phyloP scores from a whole-genome alignment of 2,797 vertebrate genomes.

The Gymnopithys bicolor region DNA sequence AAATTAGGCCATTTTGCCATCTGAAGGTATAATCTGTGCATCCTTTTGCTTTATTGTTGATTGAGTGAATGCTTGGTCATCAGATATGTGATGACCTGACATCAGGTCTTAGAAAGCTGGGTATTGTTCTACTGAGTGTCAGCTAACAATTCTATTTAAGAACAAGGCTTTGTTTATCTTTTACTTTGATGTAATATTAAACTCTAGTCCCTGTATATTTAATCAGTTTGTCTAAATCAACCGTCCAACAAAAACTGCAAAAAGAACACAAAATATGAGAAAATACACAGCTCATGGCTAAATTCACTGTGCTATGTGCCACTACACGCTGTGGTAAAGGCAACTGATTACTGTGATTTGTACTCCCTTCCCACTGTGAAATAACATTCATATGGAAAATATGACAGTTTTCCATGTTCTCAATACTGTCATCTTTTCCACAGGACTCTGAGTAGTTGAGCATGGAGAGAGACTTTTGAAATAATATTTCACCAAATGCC shows the following conservation, averaged over 20 bases:
- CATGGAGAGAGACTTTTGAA: neutral
- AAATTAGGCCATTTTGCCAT: neutral
- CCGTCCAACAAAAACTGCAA: neutral
- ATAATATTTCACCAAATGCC: slow-evolving; percentile 23
- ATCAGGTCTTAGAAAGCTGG: neutral
- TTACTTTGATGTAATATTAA: neutral
- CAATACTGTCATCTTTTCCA: slow-evolving; percentile 38
- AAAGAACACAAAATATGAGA: neutral
- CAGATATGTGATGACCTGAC: neutral
- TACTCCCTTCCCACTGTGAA: slow-evolving; percentile 23
- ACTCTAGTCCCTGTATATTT: neutral
- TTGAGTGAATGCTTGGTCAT: neutral
- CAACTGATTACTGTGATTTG: slow-evolving; percentile 36
- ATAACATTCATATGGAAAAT: slow-evolving; percentile 32
- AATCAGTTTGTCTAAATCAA: neutral
- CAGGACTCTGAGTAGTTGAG: neutral
- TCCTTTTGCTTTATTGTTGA: neutral
- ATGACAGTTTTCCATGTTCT: neutral
- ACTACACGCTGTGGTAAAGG: neutral
- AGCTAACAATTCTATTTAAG: neutral
- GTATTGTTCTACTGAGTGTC: neutral
- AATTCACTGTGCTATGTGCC: neutral
- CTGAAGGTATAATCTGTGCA: neutral
- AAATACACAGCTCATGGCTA: neutral
- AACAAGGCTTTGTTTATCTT: neutral